Evolutionary conservation across 2,888 invertebrate genomes (phyloP).

Genomic region (Epirrita christyi): DNA sequence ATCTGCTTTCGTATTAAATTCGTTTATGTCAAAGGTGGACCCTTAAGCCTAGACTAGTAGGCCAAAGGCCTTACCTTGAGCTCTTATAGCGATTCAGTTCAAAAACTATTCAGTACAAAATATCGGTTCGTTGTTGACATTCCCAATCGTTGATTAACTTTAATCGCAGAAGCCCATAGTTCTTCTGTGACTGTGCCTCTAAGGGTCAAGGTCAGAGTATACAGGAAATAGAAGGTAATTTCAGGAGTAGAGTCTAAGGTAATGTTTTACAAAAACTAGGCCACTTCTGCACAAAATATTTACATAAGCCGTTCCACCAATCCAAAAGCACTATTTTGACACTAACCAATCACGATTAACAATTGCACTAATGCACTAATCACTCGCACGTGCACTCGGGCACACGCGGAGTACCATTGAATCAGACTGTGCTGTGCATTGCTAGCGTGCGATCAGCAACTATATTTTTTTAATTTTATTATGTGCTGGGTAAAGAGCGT

Average conservation of each 20-base stretch:
- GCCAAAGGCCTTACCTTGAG: too few species aligned
- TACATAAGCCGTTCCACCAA: constrained; percentile 12
- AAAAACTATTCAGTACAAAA: too few species aligned
- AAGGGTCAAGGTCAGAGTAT: neutral
- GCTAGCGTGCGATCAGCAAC: constrained; percentile 57
- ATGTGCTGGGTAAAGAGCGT: constrained; percentile 45
- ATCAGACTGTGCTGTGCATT: constrained; percentile 72
- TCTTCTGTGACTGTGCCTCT: too few species aligned
- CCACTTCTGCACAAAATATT: neutral
- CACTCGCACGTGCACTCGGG: constrained; percentile 61
- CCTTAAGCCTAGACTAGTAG: too few species aligned
- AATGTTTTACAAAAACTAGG: too few species aligned
- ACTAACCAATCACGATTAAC: constrained; percentile 42
- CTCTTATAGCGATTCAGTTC: too few species aligned
- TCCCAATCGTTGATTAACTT: too few species aligned
- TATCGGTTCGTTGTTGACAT: too few species aligned
- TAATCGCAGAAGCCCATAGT: too few species aligned
- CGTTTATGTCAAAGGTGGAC: too few species aligned
- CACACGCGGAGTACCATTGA: constrained; percentile 72
- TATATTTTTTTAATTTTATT: constrained; percentile 54
- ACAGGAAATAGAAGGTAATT: neutral
- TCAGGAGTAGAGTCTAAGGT: too few species aligned
- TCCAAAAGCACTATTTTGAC: constrained; percentile 10
- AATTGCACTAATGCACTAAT: constrained; percentile 44
- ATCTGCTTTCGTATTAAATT: too few species aligned